Evolutionary conservation across 2,888 invertebrate genomes (phyloP), one percentile per base, ranked within the genome.

Genomic region (Meganola albula): DNA sequence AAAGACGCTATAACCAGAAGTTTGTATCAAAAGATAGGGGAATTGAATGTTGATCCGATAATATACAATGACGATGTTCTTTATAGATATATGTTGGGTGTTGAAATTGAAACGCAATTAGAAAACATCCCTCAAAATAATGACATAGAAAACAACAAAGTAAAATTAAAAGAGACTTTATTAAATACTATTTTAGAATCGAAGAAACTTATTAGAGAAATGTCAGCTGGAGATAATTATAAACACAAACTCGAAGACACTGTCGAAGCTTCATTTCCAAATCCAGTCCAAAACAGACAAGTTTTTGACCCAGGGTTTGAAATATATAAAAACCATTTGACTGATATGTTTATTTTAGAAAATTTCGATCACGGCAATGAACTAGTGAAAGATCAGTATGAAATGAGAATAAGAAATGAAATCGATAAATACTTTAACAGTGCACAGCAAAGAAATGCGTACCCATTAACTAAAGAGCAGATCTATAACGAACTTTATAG

Each of bases 301-400:
- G 29, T 35, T 1, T 45, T 56, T 20, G 66, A 70, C 33, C 72
- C 74, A 31, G 69, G 58, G 2, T 76, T 74, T 48, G 67, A 75
- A 48, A 58, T 77, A 27, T 77, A 74, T 28, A 77, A 74, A 46
- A 61, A 58, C 38, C 58, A 62, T 3, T 48, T 77, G 37, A 61
- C 68, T n/a, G 56, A 63, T 10, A 58, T 63, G 43, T 78, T 76
- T 44, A 67, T 78, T 36, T 50, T 78, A 29, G 66, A 76, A 34
- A 76, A 78, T 30, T 76, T 74, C 44, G 78, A 78, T 31, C 62
- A 73, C 27, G 49, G 55, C 1, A 51, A 58, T 34, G 68, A 74
- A 29, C 46, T 53, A 23, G 37, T 57, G 2, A 76, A 71, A 46
- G 28, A 42, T 2, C 65, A 63, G 43, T 70, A 73, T 30, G 68